Percentiles rank a stretch among this genome's conserved stretches.
Evolutionary conservation across 2,113 vertebrate species (phyloP).

Genomic region (Crocuta crocuta): DNA sequence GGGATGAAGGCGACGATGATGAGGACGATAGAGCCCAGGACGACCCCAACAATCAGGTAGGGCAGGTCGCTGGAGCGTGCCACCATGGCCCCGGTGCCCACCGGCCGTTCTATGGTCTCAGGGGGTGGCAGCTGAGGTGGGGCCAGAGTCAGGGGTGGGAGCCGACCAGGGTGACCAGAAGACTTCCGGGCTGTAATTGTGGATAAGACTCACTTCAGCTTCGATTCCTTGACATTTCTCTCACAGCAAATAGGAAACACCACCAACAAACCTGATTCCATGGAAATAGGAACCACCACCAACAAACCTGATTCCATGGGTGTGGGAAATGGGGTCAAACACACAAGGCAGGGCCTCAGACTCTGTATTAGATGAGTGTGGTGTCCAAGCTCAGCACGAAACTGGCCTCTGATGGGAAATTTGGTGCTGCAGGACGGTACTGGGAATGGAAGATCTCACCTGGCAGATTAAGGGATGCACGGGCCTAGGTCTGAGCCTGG

Average conservation of each 20-base stretch:
- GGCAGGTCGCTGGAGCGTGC: conserved; percentile 95
- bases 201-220: background rate
- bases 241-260: background rate
- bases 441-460: background rate
- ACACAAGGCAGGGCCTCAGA: background rate
- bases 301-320: background rate
- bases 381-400: background rate
- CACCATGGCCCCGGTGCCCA: conserved; percentile 86
- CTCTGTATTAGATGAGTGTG: background rate
- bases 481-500: background rate
- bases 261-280: background rate
- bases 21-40: conserved; percentile 94
- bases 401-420: background rate
- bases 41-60: conserved; percentile 95
- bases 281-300: background rate
- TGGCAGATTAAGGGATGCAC: rapidly evolving
- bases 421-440: background rate
- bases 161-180: conserved; percentile 87
- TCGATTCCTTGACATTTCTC: background rate
- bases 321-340: background rate
- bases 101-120: conserved; percentile 80
- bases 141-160: conserved; percentile 85
- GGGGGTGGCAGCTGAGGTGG: conserved; percentile 83
- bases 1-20: conserved; percentile 97
- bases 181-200: conserved; percentile 85